Evolutionary conservation across 2,888 invertebrate genomes (phyloP).

Genomic region (Trichogramma evanescens): DNA sequence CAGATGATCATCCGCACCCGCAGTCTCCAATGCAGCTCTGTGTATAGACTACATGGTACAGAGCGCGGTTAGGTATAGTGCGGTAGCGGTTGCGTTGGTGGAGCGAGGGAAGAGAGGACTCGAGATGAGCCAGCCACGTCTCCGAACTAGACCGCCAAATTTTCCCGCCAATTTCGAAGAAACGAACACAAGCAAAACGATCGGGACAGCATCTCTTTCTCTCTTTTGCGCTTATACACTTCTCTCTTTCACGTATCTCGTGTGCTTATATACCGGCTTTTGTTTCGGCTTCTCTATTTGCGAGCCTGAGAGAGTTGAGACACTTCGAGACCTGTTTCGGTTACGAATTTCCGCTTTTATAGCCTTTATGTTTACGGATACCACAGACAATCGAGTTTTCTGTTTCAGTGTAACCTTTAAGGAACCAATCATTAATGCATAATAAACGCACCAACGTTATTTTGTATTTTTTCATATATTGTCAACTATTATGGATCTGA

Average conservation of each 20-base stretch:
- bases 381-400: neutral
- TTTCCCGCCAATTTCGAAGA: slow-evolving; percentile 21
- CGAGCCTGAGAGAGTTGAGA: slow-evolving; percentile 1
- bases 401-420: too few species aligned
- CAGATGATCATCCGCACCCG: too few species aligned
- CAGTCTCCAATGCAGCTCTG: too few species aligned
- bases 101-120: too few species aligned
- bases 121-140: too few species aligned
- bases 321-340: neutral
- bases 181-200: slow-evolving; percentile 12
- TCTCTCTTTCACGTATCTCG: neutral
- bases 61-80: too few species aligned
- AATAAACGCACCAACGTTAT: too few species aligned
- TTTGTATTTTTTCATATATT: too few species aligned
- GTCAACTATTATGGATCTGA: too few species aligned
- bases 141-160: neutral
- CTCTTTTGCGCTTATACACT: neutral
- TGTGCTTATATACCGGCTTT: slow-evolving; percentile 3
- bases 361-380: neutral
- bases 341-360: slow-evolving; percentile 2
- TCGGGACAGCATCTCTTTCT: slow-evolving; percentile 4
- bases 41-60: too few species aligned
- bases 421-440: too few species aligned
- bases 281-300: slow-evolving; percentile 11
- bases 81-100: too few species aligned